A percentile compares a stretch with the other conserved stretches of the same genome.
Evolutionary conservation across 2,888 invertebrate genomes (phyloP).

Genomic region (Drosophila longiperda): DNA sequence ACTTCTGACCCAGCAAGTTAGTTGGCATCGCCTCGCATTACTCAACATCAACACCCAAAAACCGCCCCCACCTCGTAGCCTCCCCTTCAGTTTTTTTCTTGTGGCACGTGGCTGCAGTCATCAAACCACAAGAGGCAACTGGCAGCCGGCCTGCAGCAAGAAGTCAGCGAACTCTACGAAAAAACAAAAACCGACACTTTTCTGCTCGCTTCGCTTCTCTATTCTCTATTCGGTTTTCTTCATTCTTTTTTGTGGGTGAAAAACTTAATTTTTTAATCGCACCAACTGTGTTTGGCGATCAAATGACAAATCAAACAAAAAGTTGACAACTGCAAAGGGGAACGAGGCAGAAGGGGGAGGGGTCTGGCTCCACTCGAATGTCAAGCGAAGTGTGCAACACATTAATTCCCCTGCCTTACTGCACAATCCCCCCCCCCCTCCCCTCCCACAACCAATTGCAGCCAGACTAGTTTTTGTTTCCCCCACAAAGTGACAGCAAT

Average conservation of each 20-base stretch:
- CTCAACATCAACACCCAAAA: constrained; percentile 43
- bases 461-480: constrained; percentile 7
- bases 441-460: not conserved
- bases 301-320: constrained; percentile 82
- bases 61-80: not conserved
- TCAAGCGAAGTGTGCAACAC: constrained; percentile 83
- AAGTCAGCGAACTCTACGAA: constrained; percentile 65
- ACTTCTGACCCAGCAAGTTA: constrained; percentile 14
- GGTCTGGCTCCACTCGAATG: constrained; percentile 54
- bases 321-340: constrained; percentile 55
- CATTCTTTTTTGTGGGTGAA: not conserved
- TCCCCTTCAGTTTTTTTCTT: not conserved
- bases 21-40: constrained; percentile 22
- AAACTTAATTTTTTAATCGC: constrained; percentile 77
- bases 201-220: constrained; percentile 1
- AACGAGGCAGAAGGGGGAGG: constrained; percentile 9
- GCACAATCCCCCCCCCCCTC: constrained; percentile 6
- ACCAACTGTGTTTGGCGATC: constrained; percentile 75
- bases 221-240: not conserved
- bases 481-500: constrained; percentile 64
- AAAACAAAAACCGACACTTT: constrained; percentile 48
- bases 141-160: constrained; percentile 36
- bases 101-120: constrained; percentile 59
- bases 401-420: constrained; percentile 67
- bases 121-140: constrained; percentile 38